A percentile compares a stretch with the other conserved stretches of the same genome.
Conservation (phyloP, 2,797 vertebrate species). For the Girardinus metallicus region DNA sequence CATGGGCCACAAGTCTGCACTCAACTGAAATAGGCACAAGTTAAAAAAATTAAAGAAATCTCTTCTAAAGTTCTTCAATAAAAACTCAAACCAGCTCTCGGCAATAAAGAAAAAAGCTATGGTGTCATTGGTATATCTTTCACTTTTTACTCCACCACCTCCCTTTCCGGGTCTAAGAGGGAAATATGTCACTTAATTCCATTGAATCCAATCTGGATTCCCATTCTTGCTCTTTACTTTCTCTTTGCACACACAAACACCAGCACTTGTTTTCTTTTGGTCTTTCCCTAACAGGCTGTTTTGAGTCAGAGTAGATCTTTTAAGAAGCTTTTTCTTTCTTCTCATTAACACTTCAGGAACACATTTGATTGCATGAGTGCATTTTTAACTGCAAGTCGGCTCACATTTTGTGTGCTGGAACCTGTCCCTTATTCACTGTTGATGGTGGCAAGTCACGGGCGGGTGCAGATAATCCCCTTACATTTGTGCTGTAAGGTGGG, state of each 20-base stretch:
- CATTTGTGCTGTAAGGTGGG: conserved; percentile 14
- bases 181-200: neutral
- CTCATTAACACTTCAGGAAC: neutral
- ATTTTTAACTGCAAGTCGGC: conserved; percentile 2
- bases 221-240: neutral
- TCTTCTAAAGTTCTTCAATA: neutral
- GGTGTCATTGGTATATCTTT: neutral
- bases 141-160: neutral
- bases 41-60: neutral
- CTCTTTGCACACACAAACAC: neutral
- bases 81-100: neutral
- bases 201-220: neutral
- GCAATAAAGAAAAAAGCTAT: neutral
- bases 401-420: conserved; percentile 9
- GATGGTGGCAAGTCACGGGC: neutral
- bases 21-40: neutral
- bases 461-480: neutral
- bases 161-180: too few relatives aligned
- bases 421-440: conserved; percentile 7
- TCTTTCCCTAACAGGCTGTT: neutral
- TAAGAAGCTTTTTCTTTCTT: neutral
- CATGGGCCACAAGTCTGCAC: neutral
- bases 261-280: neutral
- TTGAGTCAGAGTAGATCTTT: neutral
- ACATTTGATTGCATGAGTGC: conserved; percentile 10